Evolutionary conservation across 2,888 invertebrate species (phyloP), one percentile per base, ranked within the genome.

Genomic region (Perizoma affinitatum): DNA sequence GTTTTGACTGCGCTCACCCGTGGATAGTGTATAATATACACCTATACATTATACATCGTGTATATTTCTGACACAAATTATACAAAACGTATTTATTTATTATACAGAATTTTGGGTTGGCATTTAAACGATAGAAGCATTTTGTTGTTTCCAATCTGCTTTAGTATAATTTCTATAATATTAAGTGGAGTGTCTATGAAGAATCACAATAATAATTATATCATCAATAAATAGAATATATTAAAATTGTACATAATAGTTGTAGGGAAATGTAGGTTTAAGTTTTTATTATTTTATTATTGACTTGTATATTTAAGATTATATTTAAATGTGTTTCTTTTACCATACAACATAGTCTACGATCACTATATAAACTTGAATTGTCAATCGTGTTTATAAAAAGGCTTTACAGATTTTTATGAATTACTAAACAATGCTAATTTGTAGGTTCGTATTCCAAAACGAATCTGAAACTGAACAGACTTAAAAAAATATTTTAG

Each of bases 281-380:
- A 83, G 81, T 71, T 82, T 78, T 79, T 82, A 83, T 82, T 73
- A 79, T 78, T 79, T 81, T 84, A 82, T 79, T 70, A 75, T 77
- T 84, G 83, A 85, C 82, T 79, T 85, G 79, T 86, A 83, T 83
- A 80, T 86, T 82, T 88, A 86, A 86, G 81, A 87, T 84, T 55
- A 88, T 81, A 74, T 85, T 83, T 85, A 87, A 82, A 86, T 73
- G 87, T 86, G 86, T 89, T 88, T 88, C 78, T 80, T 88, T 87
- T 87, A 88, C 86, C 86, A 82, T 82, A 70, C 70, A 70, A 74
- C 75, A 75, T 69, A 62, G 57, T 55, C 61, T 46, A 58, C 61
- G 62, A 54, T 61, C 66, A 54, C 53, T 51, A 48, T 63, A 52
- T 53, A 63, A 42, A 51, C n/a, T 11, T 22, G 11, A 44, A 44